Evolutionary conservation across 1,140 invertebrate genomes (phyloP), one percentile per base, ranked within the genome.

Genomic region (Cydia splendana): DNA sequence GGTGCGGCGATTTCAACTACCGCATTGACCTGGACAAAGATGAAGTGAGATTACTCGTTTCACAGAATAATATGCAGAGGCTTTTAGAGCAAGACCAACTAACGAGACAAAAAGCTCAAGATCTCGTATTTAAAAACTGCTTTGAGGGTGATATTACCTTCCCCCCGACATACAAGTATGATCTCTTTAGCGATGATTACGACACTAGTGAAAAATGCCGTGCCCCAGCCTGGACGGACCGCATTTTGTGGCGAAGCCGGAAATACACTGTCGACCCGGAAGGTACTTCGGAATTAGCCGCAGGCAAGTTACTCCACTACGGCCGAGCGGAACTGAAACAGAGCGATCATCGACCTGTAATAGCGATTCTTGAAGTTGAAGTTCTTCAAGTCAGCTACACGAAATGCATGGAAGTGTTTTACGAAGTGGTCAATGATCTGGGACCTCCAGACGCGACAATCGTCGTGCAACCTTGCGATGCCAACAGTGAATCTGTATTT

Each of bases 1-100:
- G 99, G 99, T 99, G 98, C 92, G 99, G 99, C 0, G 99, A 99
- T 94, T 99, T 99, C 92, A 99, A 99, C 91, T 99, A 99, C 88
- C 95, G 99, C 76, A 97, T 99, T 78, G 98, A 99, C 89, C 96
- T 99, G 95, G 96, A 97, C 75, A 98, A 98, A 88, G 98, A 99
- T 13, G 97, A 99, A 88, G 96, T 99, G 78, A 98, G 98, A 88
- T 96, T 97, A 76, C 93, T 97, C 77, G 95, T 99, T 2, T 95
- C 95, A 71, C 95, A 95, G 77, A 95, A 97, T 77, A 97, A 99
- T 87, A 95, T 97, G 79, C 93, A 95, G 77, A 93, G 96, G 65
- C 95, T 99, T 65, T 91, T 99, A 20, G 95, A 97, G 80, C 94
- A 95, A 87, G 99, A 99, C 94, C 99, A 99, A 91, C 93, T 99